Conservation (phyloP, 1,140 invertebrate species). For the Procambarus virginalis region DNA sequence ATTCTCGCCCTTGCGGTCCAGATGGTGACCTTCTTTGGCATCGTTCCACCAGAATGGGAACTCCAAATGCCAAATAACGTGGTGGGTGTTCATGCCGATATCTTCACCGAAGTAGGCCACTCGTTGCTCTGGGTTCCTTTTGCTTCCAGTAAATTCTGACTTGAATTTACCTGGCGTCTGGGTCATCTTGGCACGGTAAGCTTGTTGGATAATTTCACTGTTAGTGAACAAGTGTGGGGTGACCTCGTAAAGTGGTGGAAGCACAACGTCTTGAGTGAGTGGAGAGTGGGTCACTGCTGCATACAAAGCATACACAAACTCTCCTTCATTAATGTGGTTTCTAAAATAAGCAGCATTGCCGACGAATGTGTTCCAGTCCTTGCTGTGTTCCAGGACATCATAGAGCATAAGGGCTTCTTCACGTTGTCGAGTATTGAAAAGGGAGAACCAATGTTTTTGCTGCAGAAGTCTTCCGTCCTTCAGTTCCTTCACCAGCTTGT, state of each 20-base stretch:
- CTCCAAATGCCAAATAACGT: slow-evolving; percentile 37
- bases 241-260: slow-evolving; percentile 40
- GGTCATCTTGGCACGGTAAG: slow-evolving; percentile 39
- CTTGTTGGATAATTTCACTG: slow-evolving; percentile 32
- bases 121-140: slow-evolving; percentile 30
- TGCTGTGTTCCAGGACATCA: slow-evolving; percentile 33
- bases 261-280: slow-evolving; percentile 6
- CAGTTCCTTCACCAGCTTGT: slow-evolving; percentile 3
- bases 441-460: slow-evolving; percentile 55
- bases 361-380: slow-evolving; percentile 29
- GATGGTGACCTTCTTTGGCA: slow-evolving; percentile 2
- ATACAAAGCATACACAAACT: slow-evolving; percentile 39
- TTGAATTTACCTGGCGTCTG: neutral
- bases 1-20: slow-evolving; percentile 38
- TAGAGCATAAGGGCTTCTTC: slow-evolving; percentile 43
- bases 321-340: slow-evolving; percentile 39
- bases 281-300: slow-evolving; percentile 26
- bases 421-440: slow-evolving; percentile 39
- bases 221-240: slow-evolving; percentile 48
- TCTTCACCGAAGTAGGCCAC: slow-evolving; percentile 48
- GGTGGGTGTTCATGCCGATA: slow-evolving; percentile 40
- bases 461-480: slow-evolving; percentile 20
- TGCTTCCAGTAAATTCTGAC: slow-evolving; percentile 34
- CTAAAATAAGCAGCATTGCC: slow-evolving; percentile 45
- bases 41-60: slow-evolving; percentile 44